Evolutionary conservation across 2,797 vertebrate genomes (phyloP).

Genomic region (Picus viridis): DNA sequence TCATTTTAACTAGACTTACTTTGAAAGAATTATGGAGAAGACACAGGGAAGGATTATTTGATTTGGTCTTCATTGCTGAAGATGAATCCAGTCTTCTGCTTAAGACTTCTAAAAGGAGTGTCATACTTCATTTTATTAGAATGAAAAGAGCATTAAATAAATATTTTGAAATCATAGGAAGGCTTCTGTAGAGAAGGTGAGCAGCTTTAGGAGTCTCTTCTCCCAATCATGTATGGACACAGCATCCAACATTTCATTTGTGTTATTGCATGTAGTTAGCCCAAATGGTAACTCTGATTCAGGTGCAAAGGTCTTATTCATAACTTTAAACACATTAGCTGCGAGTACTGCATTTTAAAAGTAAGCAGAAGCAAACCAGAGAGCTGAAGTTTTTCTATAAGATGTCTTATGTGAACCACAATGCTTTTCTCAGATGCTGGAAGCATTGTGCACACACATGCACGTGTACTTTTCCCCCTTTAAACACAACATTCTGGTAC

Average conservation of each 20-base stretch:
- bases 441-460: neutral
- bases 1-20: neutral
- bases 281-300: neutral
- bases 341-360: neutral
- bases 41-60: neutral
- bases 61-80: neutral
- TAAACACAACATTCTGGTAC: neutral
- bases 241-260: neutral
- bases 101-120: neutral
- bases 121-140: neutral
- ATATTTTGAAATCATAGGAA: neutral
- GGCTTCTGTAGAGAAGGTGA: neutral
- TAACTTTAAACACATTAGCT: neutral
- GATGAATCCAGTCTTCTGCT: neutral
- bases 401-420: neutral
- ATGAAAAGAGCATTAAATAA: neutral
- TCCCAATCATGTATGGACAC: neutral
- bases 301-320: neutral
- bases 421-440: neutral
- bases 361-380: neutral
- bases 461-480: neutral
- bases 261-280: neutral
- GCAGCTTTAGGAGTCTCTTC: neutral
- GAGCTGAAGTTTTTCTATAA: neutral
- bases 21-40: neutral